Evolutionary conservation across 2,113 vertebrate species (phyloP).

Genomic region (Leptocoma aspasia): DNA sequence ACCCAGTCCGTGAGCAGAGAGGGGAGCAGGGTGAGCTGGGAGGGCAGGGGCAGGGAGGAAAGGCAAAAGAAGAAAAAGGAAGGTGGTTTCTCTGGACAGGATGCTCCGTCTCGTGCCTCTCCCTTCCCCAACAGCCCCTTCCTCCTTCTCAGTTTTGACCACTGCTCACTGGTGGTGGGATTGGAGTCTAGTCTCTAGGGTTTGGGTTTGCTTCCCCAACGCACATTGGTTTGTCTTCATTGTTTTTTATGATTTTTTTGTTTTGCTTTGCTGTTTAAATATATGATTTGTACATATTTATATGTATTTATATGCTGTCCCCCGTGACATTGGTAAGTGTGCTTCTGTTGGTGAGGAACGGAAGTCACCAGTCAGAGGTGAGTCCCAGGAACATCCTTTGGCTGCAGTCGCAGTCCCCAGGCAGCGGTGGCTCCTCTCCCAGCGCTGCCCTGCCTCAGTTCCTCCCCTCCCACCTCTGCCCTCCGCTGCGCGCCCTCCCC

Average conservation of each 20-base stretch:
- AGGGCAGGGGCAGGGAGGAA: not conserved
- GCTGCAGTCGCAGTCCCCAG: constrained; percentile 16
- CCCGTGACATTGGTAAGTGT: constrained; percentile 58
- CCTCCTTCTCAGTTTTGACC: constrained; percentile 43
- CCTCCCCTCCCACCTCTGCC: constrained; percentile 49
- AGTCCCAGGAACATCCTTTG: constrained; percentile 46
- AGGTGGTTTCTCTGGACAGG: constrained; percentile 14
- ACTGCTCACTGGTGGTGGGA: constrained; percentile 53
- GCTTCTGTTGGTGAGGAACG: constrained; percentile 69
- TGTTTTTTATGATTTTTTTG: not conserved
- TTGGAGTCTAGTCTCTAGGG: constrained; percentile 45
- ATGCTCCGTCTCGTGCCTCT: constrained; percentile 6
- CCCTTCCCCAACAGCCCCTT: constrained; percentile 60
- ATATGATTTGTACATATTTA: constrained; percentile 68
- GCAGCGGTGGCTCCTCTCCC: constrained; percentile 25
- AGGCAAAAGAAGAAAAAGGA: constrained; percentile 58
- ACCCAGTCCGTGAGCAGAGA: constrained; percentile 57
- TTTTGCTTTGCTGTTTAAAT: constrained; percentile 40
- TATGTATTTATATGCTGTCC: constrained; percentile 56
- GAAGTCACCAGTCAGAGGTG: constrained; percentile 36
- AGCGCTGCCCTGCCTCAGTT: constrained; percentile 4
- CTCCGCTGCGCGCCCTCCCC: constrained; percentile 45
- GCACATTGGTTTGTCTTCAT: constrained; percentile 57
- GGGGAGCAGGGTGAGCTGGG: not conserved
- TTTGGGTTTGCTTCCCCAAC: constrained; percentile 39